Evolutionary conservation across 2,888 invertebrate species (phyloP), one percentile per base, ranked within the genome.

Genomic region (Atethmia centrago): DNA sequence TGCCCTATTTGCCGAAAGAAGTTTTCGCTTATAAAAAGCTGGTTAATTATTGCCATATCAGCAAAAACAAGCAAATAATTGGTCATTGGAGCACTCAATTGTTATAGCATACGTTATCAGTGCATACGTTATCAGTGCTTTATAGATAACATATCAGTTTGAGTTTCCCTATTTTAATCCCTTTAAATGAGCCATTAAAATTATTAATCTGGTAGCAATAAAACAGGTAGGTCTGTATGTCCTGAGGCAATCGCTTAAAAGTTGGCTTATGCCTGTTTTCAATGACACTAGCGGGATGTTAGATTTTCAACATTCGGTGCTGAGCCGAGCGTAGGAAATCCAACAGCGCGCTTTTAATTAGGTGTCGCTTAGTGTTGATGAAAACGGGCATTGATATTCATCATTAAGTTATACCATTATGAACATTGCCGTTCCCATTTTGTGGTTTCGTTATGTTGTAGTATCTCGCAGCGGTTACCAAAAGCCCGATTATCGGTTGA

Each of bases 401-500:
- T 79, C 70, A 82, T 71, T 31, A 82, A 84, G 63, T 84, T 85
- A 21, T 0, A 40, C 59, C 71, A 82, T 80, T 80, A 69, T 56
- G 40, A 77, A 77, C 67, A 74, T 58, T 12, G 19, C 47, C 71
- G 71, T 70, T 77, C 16, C 77, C 73, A 82, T 80, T 77, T 77
- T 71, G 82, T 42, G 80, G 85, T 77, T 53, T 31, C 21, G 36
- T 75, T 71, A 65, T 45, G 72, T 69, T 69, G 42, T 68, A 79
- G 55, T 70, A 72, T 74, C 65, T 72, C 74, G 14, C 69, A 63
- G 63, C 62, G 68, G 71, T 74, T 55, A 80, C 53, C 55, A 47
- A 62, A 49, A 19, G 19, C 56, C 49, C 71, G 68, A 77, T 85
- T 80, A 74, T 68, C 56, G 71, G 74, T 55, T 67, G 75, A 71